phyloP scores from a whole-genome alignment of 2,113 vertebrate species.

The Puma concolor region DNA sequence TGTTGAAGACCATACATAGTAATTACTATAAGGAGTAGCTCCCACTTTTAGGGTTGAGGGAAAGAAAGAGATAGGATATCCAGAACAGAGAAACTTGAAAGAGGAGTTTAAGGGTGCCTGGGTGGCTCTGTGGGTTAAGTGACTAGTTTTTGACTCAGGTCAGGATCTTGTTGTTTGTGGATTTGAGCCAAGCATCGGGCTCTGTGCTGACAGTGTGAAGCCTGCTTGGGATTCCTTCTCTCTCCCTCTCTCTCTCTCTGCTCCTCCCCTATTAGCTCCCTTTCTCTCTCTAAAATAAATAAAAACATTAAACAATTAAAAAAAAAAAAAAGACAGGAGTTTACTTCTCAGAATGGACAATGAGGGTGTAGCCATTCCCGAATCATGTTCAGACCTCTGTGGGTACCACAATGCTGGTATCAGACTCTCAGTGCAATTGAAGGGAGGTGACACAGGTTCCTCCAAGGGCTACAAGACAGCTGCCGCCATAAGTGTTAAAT shows the following conservation, averaged over 20 bases:
- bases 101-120: not conserved
- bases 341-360: not conserved
- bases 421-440: not conserved
- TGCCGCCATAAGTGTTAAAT: not conserved
- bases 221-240: no score
- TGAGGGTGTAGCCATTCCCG: rapidly evolving
- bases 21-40: not conserved
- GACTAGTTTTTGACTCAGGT: no score
- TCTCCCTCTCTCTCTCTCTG: no score
- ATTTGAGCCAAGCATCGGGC: no score
- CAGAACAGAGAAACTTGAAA: not conserved
- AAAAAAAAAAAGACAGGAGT: no score
- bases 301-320: no score
- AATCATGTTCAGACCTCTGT: not conserved
- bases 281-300: no score
- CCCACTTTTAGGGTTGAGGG: not conserved
- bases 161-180: no score
- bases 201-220: no score
- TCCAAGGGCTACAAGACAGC: not conserved
- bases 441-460: not conserved
- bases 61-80: not conserved
- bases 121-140: no score
- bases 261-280: no score
- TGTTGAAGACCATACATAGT: not conserved
- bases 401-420: rapidly evolving